phyloP scores from a whole-genome alignment of 2,797 vertebrate genomes.

The Urocyon cinereoargenteus region DNA sequence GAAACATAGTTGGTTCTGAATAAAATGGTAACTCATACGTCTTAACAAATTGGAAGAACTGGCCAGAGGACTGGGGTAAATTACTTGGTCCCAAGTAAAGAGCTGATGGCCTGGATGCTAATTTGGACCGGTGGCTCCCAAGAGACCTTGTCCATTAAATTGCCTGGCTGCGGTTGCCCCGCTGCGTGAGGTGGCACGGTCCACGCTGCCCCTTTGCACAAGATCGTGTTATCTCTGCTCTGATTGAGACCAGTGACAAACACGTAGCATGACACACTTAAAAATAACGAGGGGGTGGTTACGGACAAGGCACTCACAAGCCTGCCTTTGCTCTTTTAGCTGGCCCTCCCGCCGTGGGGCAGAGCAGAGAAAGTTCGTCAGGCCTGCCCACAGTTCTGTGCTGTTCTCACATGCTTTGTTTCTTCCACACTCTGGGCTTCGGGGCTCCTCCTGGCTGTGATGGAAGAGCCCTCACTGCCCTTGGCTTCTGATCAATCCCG shows the following conservation, averaged over 20 bases:
- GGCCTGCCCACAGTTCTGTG: no score
- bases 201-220: background rate
- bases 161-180: background rate
- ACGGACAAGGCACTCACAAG: background rate
- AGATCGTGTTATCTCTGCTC: background rate
- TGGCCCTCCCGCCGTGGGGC: background rate
- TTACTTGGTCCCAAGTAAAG: slow-evolving; percentile 60
- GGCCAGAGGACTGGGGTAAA: background rate
- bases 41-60: slow-evolving; percentile 42
- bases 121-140: slow-evolving; percentile 57
- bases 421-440: background rate
- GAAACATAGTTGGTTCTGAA: slow-evolving; percentile 70
- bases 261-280: background rate
- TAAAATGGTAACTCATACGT: slow-evolving; percentile 67
- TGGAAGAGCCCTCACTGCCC: rapidly evolving
- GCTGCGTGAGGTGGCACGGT: background rate
- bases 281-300: background rate
- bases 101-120: slow-evolving; percentile 57
- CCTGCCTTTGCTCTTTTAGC: background rate
- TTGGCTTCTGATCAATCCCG: background rate
- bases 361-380: background rate
- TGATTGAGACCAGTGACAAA: background rate
- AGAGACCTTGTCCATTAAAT: slow-evolving; percentile 46
- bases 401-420: rapidly evolving
- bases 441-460: background rate